Percentiles rank a stretch among this genome's conserved stretches.
Conservation (phyloP, 2,888 invertebrate genomes). For the Apeira syringaria region DNA sequence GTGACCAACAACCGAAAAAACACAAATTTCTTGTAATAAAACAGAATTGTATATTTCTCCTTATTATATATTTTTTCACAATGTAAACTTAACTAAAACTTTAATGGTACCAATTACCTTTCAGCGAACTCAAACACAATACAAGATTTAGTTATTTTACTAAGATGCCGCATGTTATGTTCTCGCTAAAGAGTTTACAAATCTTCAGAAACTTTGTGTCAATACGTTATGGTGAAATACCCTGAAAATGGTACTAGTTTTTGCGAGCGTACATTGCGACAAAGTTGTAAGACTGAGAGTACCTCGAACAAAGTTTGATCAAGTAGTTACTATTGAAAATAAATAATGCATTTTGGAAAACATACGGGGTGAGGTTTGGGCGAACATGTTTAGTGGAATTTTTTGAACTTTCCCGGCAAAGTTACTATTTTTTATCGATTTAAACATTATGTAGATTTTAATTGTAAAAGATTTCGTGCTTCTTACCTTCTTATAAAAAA, state of each 20-base stretch:
- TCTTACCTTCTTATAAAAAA: too few relatives aligned
- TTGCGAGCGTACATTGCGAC: not conserved
- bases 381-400: not conserved
- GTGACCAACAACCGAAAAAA: too few relatives aligned
- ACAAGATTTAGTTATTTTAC: not conserved
- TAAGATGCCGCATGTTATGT: not conserved
- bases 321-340: conserved; percentile 22
- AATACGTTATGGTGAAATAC: conserved; percentile 1
- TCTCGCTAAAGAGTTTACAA: not conserved
- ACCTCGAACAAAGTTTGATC: conserved; percentile 11
- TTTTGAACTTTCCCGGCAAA: too few relatives aligned
- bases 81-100: too few relatives aligned
- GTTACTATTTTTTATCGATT: too few relatives aligned
- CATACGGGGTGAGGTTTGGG: not conserved
- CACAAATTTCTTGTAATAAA: too few relatives aligned
- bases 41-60: too few relatives aligned
- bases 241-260: conserved; percentile 5
- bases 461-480: too few relatives aligned
- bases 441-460: too few relatives aligned
- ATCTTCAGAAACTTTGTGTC: not conserved
- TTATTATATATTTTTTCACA: too few relatives aligned
- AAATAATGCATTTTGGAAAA: conserved; percentile 23
- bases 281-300: conserved; percentile 7
- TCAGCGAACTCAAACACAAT: not conserved
- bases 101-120: too few relatives aligned